Base-by-base conservation (phyloP, 1,140 invertebrate genomes). In the Chironomus tepperi region DNA sequence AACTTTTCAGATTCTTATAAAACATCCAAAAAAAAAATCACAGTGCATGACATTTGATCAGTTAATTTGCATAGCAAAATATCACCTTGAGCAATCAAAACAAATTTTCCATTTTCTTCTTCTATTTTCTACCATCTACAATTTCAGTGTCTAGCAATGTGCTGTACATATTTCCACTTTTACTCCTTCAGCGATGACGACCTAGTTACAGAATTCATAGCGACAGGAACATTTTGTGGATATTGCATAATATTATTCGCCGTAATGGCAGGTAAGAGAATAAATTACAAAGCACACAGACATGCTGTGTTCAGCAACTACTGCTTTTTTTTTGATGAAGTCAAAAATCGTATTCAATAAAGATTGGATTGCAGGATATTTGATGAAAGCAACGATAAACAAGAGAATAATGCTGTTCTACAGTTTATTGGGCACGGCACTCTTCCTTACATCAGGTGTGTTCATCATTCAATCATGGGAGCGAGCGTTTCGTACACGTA, bases 361-460 rank as follows among this genome's bases (percentile, higher is more conserved):
- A 70, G 65, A 70, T 70, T 70, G 65, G 65, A 70, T 70, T 70
- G 65, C 65, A 70, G 65, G 87, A 72, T 87, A 88, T 77, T 19
- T 89, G 15, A 82, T 88, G 79, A 86, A 86, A 75, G 85, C 85
- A 7, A 84, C 84, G 0, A 83, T 87, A 67, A 87, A 86, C 79
- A 87, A 86, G 78, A 85, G 86, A 73, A 84, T 89, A 74, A 90
- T 92, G 75, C 86, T 92, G 21, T 91, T 91, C 81, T 93, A 89
- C 81, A 88, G 88, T 21, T 78, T 91, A 24, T 81, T 88, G 16
- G 91, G 89, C 19, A 87, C 87, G 24, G 86, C 84, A 0, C 80
- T 92, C 0, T 93, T 92, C 79, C 84, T 92, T 3, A 84, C 87
- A 7, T 85, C 86, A 9, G 91, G 90, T 12, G 85, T 87, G 1